Percentiles rank a stretch among this genome's conserved stretches.
These are phyloP conservation scores for Gobius niger DNA, from an alignment of 2,113 vertebrate genomes.

Conservation along the genomic window DNA sequence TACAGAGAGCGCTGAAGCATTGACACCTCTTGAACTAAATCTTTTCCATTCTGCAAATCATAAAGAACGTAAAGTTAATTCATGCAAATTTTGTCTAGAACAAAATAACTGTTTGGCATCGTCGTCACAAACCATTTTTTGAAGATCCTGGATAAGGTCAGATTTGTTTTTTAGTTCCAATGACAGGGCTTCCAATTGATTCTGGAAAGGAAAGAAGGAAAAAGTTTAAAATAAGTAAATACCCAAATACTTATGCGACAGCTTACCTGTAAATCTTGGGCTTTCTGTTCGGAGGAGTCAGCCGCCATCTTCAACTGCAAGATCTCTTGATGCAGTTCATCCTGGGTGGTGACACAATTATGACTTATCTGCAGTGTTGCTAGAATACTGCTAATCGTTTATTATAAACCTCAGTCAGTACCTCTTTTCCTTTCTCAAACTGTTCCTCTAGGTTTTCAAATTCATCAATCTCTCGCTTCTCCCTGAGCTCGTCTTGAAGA, in stretches of 20 bases:
- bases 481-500: slow-evolving; percentile 78
- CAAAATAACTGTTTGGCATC: neutral
- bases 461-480: slow-evolving; percentile 82
- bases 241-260: neutral
- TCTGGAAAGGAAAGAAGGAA: slow-evolving; percentile 61
- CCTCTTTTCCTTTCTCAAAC: slow-evolving; percentile 82
- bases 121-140: slow-evolving; percentile 66
- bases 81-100: too few species aligned
- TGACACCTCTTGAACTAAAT: slow-evolving; percentile 79
- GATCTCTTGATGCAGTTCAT: slow-evolving; percentile 83
- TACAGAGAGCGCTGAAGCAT: slow-evolving; percentile 82
- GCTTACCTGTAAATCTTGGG: slow-evolving; percentile 82
- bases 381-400: neutral
- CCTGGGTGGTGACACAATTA: slow-evolving; percentile 72
- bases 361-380: neutral
- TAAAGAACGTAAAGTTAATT: neutral
- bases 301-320: slow-evolving; percentile 75
- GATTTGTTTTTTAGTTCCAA: slow-evolving; percentile 79
- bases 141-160: slow-evolving; percentile 73
- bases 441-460: slow-evolving; percentile 85
- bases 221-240: neutral
- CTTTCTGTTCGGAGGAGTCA: slow-evolving; percentile 76
- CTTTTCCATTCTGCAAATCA: slow-evolving; percentile 74
- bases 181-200: slow-evolving; percentile 72
- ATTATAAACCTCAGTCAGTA: slow-evolving; percentile 43